Conservation (phyloP, 2,888 invertebrate species). For the Himalopsyche kuldschensis region DNA sequence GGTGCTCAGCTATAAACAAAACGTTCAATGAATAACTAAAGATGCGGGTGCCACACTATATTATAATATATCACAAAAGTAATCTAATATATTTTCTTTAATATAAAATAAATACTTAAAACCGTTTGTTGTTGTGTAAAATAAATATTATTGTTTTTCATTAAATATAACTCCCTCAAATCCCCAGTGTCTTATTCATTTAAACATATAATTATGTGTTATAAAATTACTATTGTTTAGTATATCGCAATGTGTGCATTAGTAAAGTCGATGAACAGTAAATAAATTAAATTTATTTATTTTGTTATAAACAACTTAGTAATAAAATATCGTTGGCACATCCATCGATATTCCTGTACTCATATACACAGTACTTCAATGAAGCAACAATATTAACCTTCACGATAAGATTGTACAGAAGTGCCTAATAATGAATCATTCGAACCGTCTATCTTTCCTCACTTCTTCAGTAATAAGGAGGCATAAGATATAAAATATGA, state of each 20-base stretch:
- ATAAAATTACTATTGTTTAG: neutral
- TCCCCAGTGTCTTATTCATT: constrained; percentile 54
- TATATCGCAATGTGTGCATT: neutral
- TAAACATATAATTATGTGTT: neutral
- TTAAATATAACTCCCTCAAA: constrained; percentile 16
- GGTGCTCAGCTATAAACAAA: neutral
- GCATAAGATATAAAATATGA: constrained; percentile 3
- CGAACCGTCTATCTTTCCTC: constrained; percentile 4
- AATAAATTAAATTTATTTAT: too few relatives aligned
- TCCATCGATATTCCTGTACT: too few relatives aligned
- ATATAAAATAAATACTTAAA: neutral
- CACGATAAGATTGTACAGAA: too few relatives aligned
- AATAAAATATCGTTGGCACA: too few relatives aligned
- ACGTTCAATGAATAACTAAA: neutral
- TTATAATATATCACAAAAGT: neutral
- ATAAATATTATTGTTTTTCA: neutral
- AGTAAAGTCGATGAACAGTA: neutral
- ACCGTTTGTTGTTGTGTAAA: neutral
- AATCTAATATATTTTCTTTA: neutral
- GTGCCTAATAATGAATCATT: neutral
- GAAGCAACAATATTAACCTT: too few relatives aligned
- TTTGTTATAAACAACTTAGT: too few relatives aligned
- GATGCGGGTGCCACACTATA: neutral
- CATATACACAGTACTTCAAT: too few relatives aligned
- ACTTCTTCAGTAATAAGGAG: constrained; percentile 11